Percentiles rank a stretch among this genome's conserved stretches.
Conservation (phyloP, 2,888 invertebrate genomes). For the Stenoptilia bipunctidactyla region DNA sequence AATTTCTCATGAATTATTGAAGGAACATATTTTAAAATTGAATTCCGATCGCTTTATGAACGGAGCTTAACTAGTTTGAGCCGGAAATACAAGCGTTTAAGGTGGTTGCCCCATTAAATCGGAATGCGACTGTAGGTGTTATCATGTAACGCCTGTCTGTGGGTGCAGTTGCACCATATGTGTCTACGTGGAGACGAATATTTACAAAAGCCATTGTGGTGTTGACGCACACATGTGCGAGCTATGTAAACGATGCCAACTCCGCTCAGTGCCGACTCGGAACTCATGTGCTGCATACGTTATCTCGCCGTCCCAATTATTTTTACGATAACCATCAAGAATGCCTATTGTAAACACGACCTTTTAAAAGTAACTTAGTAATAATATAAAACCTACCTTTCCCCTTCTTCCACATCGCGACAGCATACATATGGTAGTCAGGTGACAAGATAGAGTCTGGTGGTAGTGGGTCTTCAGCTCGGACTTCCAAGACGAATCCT, state of each 20-base stretch:
- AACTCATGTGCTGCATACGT: slow-evolving; percentile 29
- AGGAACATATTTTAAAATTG: no score
- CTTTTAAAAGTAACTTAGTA: no score
- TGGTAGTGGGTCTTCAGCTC: slow-evolving; percentile 59
- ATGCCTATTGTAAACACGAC: no score
- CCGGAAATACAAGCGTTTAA: no score
- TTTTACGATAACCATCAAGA: slow-evolving; percentile 22
- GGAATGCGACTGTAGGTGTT: no score
- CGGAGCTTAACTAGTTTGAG: no score
- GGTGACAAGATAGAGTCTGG: slow-evolving; percentile 57
- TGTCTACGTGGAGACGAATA: no score
- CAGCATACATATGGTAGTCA: slow-evolving; percentile 74
- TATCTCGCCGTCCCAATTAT: slow-evolving; percentile 25
- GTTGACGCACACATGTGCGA: slow-evolving; percentile 16
- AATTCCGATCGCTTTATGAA: no score
- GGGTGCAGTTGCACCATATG: no score
- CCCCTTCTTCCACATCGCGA: slow-evolving; percentile 79
- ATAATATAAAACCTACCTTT: slow-evolving; percentile 77
- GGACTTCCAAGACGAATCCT: slow-evolving; percentile 79
- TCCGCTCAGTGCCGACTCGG: slow-evolving; percentile 24
- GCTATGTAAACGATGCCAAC: slow-evolving; percentile 15
- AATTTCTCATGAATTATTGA: no score
- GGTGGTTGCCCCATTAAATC: no score
- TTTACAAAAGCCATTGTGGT: slow-evolving; percentile 10
- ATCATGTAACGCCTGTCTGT: no score